These are phyloP conservation scores for Pseudoatta argentina DNA, from an alignment of 1,140 invertebrate genomes.

Conservation along the genomic window DNA sequence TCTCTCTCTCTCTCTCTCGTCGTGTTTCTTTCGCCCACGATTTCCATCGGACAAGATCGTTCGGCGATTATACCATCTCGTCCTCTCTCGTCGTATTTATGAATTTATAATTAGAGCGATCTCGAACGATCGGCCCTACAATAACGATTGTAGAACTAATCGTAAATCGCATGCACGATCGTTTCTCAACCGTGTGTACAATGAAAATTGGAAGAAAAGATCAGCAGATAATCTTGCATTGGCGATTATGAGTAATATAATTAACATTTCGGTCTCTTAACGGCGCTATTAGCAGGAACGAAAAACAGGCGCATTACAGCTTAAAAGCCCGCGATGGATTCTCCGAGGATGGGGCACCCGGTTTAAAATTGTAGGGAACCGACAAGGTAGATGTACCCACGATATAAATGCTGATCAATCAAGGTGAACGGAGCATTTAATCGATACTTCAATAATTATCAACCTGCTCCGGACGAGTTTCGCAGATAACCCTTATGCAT, in stretches of 20 bases:
- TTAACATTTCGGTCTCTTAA: slow-evolving; percentile 64
- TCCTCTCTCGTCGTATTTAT: neutral
- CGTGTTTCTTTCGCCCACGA: neutral
- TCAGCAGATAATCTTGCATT: neutral
- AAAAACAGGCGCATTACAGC: slow-evolving; percentile 39
- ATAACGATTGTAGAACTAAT: slow-evolving; percentile 3
- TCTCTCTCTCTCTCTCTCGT: neutral
- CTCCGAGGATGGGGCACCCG: slow-evolving; percentile 63
- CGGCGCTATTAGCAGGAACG: slow-evolving; percentile 62
- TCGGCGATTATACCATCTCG: neutral
- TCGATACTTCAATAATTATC: slow-evolving; percentile 82
- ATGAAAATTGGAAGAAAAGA: neutral
- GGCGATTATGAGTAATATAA: slow-evolving; percentile 59
- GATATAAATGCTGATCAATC: slow-evolving; percentile 81
- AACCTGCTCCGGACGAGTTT: slow-evolving; percentile 69
- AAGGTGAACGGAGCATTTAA: slow-evolving; percentile 79
- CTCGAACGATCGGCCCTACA: neutral
- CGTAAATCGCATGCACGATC: neutral
- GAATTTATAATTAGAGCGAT: slow-evolving; percentile 9
- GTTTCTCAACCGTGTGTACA: neutral
- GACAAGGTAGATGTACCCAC: slow-evolving; percentile 75
- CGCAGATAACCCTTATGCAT: slow-evolving; percentile 72
- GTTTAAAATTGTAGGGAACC: slow-evolving; percentile 76
- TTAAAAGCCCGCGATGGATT: slow-evolving; percentile 63
- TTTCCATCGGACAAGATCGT: slow-evolving; percentile 9